Percentiles rank a stretch among this genome's conserved stretches.
These are phyloP conservation scores for Rhopalosiphum nymphaeae DNA, from an alignment of 2,888 invertebrate genomes.

Conservation along the genomic window DNA sequence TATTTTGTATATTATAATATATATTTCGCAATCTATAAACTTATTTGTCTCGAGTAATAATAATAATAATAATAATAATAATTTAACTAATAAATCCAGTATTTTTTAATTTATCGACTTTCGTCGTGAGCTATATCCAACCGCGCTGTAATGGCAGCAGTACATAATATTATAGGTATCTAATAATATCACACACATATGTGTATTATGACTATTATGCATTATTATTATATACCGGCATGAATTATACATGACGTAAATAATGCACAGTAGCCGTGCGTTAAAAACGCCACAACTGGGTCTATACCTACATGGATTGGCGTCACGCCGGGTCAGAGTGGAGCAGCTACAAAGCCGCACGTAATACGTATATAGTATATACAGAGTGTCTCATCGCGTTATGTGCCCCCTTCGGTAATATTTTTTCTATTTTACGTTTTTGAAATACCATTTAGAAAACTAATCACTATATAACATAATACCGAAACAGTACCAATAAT, in stretches of 20 bases:
- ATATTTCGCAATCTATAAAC: background rate
- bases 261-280: conserved; percentile 23
- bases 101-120: conserved; percentile 22
- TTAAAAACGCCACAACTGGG: background rate
- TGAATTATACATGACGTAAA: conserved; percentile 18
- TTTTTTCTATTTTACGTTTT: background rate
- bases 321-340: conserved; percentile 30
- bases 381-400: background rate
- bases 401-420: background rate
- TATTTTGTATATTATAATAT: background rate
- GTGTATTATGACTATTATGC: background rate
- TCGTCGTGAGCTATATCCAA: conserved; percentile 16
- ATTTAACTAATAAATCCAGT: background rate
- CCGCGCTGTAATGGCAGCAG: background rate
- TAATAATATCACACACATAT: background rate
- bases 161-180: background rate
- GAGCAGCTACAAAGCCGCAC: background rate
- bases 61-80: background rate
- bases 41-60: background rate
- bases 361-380: background rate
- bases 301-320: background rate
- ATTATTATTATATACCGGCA: background rate
- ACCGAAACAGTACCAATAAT: background rate
- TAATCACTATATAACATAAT: background rate
- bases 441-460: background rate